Conservation (phyloP, 2,888 invertebrate species). For the Aporophyla nigra region DNA sequence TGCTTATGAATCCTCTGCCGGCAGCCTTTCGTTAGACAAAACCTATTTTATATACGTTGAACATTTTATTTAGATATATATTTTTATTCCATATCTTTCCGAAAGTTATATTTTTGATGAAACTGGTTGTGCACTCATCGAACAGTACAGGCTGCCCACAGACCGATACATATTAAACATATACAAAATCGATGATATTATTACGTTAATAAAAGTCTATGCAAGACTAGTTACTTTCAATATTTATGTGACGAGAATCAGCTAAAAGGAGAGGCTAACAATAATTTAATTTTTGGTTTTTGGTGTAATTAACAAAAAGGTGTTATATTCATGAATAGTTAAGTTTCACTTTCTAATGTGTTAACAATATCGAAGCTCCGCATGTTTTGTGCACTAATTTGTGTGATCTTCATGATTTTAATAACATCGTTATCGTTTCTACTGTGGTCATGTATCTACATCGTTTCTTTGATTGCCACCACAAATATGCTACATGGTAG, state of each 20-base stretch:
- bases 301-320: constrained; percentile 55
- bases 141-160: constrained; percentile 74
- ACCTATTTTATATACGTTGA: constrained; percentile 55
- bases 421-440: constrained; percentile 26
- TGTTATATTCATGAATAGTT: constrained; percentile 33
- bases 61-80: constrained; percentile 52
- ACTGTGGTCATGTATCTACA: constrained; percentile 17
- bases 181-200: constrained; percentile 55
- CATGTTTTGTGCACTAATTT: constrained; percentile 75
- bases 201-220: constrained; percentile 60
- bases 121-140: constrained; percentile 79
- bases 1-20: constrained; percentile 73
- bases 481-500: constrained; percentile 12
- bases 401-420: constrained; percentile 81
- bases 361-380: constrained; percentile 66
- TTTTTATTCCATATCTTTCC: constrained; percentile 45
- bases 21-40: constrained; percentile 68
- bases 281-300: constrained; percentile 31
- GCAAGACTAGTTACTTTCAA: constrained; percentile 49
- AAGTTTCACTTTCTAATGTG: constrained; percentile 49
- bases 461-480: constrained; percentile 7
- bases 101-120: constrained; percentile 63
- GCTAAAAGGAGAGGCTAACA: constrained; percentile 39
- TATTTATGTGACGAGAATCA: constrained; percentile 33
- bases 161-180: constrained; percentile 64